Evolutionary conservation across 2,888 invertebrate genomes (phyloP).

Genomic region (Oscheius sp.): DNA sequence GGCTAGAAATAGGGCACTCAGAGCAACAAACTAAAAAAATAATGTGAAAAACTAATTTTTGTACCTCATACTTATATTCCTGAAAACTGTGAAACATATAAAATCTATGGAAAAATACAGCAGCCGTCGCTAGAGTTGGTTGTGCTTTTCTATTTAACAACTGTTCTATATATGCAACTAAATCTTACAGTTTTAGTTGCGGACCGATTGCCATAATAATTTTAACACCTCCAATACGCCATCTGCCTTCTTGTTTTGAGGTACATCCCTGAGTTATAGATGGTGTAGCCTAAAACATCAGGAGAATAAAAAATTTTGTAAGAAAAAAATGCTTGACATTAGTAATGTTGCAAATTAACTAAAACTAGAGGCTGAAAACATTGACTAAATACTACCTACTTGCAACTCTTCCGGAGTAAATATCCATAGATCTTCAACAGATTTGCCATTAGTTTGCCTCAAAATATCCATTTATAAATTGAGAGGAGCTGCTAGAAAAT

Average conservation of each 20-base stretch:
- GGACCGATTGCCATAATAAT: constrained; percentile 92
- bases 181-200: constrained; percentile 77
- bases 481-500: too few relatives aligned
- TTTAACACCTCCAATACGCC: constrained; percentile 93
- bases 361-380: too few relatives aligned
- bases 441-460: too few relatives aligned
- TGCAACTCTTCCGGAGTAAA: too few relatives aligned
- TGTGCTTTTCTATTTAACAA: constrained; percentile 79
- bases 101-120: constrained; percentile 98
- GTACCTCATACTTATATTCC: constrained; percentile 91
- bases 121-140: constrained; percentile 92
- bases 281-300: constrained; percentile 42
- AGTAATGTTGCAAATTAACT: too few relatives aligned
- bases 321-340: too few relatives aligned
- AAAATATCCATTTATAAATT: too few relatives aligned
- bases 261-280: constrained; percentile 80
- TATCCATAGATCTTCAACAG: too few relatives aligned
- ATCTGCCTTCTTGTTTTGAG: constrained; percentile 88
- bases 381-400: too few relatives aligned
- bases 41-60: too few relatives aligned
- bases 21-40: constrained; percentile 85
- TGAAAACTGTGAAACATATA: constrained; percentile 98
- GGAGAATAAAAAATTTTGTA: too few relatives aligned
- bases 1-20: constrained; percentile 94
- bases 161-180: not conserved